Conservation (phyloP, 2,113 vertebrate species). For the Epinephelus fuscoguttatus region DNA sequence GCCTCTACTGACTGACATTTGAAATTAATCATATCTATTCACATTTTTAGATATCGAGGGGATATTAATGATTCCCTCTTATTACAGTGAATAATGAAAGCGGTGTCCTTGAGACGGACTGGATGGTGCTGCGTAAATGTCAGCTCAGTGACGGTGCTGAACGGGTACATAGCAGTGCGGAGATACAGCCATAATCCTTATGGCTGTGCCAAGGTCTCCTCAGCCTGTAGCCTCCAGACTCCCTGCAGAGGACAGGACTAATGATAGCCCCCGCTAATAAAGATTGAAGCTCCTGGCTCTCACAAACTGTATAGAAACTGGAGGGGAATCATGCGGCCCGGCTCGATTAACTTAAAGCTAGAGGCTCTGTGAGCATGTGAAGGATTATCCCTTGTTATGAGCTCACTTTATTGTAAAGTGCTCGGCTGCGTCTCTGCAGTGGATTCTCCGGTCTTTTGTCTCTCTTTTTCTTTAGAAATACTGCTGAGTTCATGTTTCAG, state of each 20-base stretch:
- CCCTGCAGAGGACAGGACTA: slow-evolving; percentile 70
- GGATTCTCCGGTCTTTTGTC: slow-evolving; percentile 39
- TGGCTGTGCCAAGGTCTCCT: slow-evolving; percentile 70
- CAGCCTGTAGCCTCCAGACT: slow-evolving; percentile 65
- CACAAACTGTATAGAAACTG: slow-evolving; percentile 65
- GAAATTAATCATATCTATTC: slow-evolving; percentile 68
- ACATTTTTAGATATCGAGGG: slow-evolving; percentile 55
- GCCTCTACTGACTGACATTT: slow-evolving; percentile 74
- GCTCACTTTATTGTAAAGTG: slow-evolving; percentile 65
- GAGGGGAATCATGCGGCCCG: slow-evolving; percentile 42
- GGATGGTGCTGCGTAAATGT: slow-evolving; percentile 74
- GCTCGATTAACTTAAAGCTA: slow-evolving; percentile 72
- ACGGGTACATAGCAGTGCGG: slow-evolving; percentile 28
- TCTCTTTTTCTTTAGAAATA: slow-evolving; percentile 12
- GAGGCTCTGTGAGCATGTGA: slow-evolving; percentile 59
- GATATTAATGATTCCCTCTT: slow-evolving; percentile 72
- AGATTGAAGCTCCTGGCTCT: slow-evolving; percentile 64
- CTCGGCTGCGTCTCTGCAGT: slow-evolving; percentile 28
- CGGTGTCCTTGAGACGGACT: slow-evolving; percentile 73
- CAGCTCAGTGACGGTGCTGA: slow-evolving; percentile 52
- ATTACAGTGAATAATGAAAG: slow-evolving; percentile 74
- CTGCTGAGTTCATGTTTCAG: slow-evolving; percentile 36
- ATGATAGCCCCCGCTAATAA: slow-evolving; percentile 74
- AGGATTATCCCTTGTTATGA: slow-evolving; percentile 74
- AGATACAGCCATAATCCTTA: slow-evolving; percentile 71